A percentile compares a stretch with the other conserved stretches of the same genome.
phyloP scores from a whole-genome alignment of 1,140 invertebrate genomes.

The Wiebesia pumilae region DNA sequence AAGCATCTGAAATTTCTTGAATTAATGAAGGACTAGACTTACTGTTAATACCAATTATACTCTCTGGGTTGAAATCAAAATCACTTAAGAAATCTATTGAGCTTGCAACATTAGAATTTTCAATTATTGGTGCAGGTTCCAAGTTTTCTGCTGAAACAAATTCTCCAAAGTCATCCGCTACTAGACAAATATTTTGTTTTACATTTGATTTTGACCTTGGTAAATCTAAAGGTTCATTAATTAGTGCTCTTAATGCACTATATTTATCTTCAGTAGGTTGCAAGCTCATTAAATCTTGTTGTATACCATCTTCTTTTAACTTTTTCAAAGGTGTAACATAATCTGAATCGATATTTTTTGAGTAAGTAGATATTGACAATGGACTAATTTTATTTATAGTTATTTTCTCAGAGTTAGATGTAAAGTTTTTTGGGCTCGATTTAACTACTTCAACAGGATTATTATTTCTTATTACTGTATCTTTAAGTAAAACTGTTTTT shows the following conservation, averaged over 20 bases:
- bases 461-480: constrained; percentile 71
- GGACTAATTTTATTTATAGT: constrained; percentile 54
- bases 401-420: constrained; percentile 50
- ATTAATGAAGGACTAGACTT: constrained; percentile 60
- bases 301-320: constrained; percentile 47
- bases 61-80: constrained; percentile 66
- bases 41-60: constrained; percentile 52
- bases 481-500: constrained; percentile 73
- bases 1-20: constrained; percentile 68
- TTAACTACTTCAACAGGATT: constrained; percentile 58
- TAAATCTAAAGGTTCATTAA: constrained; percentile 60
- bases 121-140: constrained; percentile 47
- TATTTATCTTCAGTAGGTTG: constrained; percentile 73
- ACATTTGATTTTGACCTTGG: constrained; percentile 47
- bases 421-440: constrained; percentile 45
- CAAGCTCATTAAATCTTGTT: constrained; percentile 70
- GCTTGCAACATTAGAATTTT: constrained; percentile 55
- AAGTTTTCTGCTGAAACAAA: constrained; percentile 75
- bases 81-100: constrained; percentile 69
- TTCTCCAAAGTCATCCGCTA: constrained; percentile 77
- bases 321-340: constrained; percentile 56
- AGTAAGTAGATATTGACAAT: constrained; percentile 42
- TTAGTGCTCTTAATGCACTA: constrained; percentile 73
- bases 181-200: constrained; percentile 29
- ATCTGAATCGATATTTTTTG: constrained; percentile 44